These are phyloP conservation scores for Lineus longissimus DNA, from an alignment of 1,140 invertebrate species.

Conservation along the genomic window DNA sequence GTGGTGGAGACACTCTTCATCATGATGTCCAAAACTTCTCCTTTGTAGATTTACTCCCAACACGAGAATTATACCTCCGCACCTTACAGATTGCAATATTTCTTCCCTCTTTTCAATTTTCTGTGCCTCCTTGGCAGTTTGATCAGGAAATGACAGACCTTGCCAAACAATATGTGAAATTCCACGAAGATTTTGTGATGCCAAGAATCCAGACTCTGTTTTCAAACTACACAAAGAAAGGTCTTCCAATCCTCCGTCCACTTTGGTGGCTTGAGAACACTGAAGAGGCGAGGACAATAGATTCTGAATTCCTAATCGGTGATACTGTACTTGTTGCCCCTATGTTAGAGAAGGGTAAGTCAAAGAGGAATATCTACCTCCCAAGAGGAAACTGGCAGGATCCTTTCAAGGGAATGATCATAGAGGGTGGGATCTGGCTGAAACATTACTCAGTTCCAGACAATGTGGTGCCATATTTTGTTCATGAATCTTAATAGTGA, in stretches of 20 bases:
- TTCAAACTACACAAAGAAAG: slow-evolving; percentile 21
- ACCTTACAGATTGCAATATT: slow-evolving; percentile 82
- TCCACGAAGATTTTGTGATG: not conserved
- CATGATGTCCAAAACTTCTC: slow-evolving; percentile 25
- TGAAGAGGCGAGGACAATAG: slow-evolving; percentile 26
- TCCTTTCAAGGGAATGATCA: slow-evolving; percentile 14
- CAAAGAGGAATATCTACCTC: slow-evolving; percentile 69
- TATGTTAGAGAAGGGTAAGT: slow-evolving; percentile 55
- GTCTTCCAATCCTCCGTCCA: slow-evolving; percentile 39
- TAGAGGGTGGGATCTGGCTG: not conserved
- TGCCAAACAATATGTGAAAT: slow-evolving; percentile 12
- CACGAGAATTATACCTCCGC: slow-evolving; percentile 76
- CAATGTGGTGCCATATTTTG: not conserved
- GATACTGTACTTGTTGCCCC: slow-evolving; percentile 36
- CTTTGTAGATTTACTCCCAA: slow-evolving; percentile 55
- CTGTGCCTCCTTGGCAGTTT: slow-evolving; percentile 79
- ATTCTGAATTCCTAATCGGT: slow-evolving; percentile 36
- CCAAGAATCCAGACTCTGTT: slow-evolving; percentile 56
- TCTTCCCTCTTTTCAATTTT: slow-evolving; percentile 81
- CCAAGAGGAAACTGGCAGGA: slow-evolving; percentile 29
- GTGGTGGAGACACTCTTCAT: slow-evolving; percentile 65
- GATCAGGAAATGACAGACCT: slow-evolving; percentile 72
- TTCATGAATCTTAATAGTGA: too few relatives aligned
- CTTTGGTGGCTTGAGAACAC: slow-evolving; percentile 64
- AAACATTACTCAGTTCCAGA: not conserved